Evolutionary conservation across 92 coral and sea anemone species (phyloP), one percentile per base, ranked within the genome.

Genomic region (Bergia puertoricense): DNA sequence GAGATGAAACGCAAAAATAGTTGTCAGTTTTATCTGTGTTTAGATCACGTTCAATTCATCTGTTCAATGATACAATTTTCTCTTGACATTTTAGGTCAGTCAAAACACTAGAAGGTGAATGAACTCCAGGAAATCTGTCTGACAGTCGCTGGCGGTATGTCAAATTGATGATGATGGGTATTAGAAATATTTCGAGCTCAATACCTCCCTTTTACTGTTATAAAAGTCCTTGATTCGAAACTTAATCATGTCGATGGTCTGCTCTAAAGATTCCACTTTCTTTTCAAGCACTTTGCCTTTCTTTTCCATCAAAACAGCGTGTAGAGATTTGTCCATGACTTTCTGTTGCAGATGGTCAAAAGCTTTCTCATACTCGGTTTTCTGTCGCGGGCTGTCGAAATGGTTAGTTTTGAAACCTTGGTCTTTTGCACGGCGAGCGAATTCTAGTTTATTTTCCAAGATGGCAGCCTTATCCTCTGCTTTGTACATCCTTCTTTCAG

Each of bases 261-360:
- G 66, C 45, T 84, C 87, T 72, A 84, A 84, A 42, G 87, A 84
- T 46, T 71, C 87, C 77, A 84, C 79, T 46, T 84, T 84, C 87
- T 36, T 84, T 84, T 84, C 87, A 48, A 84, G 87, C 30, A 84
- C 79, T 84, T 84, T 84, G 44, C 79, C 87, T 23, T 84, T 84
- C 79, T 84, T 84, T 84, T 84, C 87, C 87, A 84, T 71, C 87
- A 84, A 84, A 18, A 84, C 87, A n/a, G 67, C 87, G 8, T 84
- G 87, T 0, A 84, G 87, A 48, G 66, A 84, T 84, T 48, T 84
- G 67, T 84, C 87, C 87, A 76, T 74, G 36, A 84, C 87, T 71
- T 66, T 84, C 66, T 84, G 87, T 39, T 84, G 87, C 68, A 84
- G 45, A 36, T 46, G 77, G 44, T 71, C 79, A 2, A 84, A 56